phyloP scores from a whole-genome alignment of 2,113 vertebrate genomes.

The Dromaius novaehollandiae region DNA sequence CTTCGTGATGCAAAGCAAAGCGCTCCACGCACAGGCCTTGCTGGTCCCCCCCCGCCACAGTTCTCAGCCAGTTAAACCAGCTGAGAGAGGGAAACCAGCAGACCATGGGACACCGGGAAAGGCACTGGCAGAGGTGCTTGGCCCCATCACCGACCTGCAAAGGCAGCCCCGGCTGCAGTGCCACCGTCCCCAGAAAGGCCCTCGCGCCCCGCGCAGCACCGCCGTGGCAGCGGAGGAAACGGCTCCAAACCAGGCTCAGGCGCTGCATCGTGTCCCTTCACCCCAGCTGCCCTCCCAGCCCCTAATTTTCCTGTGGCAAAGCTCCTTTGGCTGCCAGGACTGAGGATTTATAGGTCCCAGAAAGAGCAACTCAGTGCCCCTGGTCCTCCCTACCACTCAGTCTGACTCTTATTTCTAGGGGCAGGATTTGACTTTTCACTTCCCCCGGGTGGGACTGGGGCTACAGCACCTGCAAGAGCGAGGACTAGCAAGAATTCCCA shows the following conservation, averaged over 20 bases:
- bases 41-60: background rate
- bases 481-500: background rate
- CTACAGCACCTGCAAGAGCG: background rate
- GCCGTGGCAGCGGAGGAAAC: background rate
- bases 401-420: background rate
- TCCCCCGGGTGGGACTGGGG: background rate
- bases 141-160: rapidly evolving
- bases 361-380: background rate
- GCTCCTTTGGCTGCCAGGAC: background rate
- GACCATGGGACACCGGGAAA: background rate
- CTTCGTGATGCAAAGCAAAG: background rate
- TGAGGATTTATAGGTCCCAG: background rate
- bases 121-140: background rate
- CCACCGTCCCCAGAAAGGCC: background rate
- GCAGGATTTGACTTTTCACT: rapidly evolving
- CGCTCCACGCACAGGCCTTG: background rate
- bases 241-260: background rate
- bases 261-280: background rate
- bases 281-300: background rate
- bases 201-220: background rate
- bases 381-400: background rate
- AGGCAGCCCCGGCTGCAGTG: background rate
- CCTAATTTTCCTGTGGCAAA: background rate
- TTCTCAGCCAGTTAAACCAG: background rate
- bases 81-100: background rate